Percentiles rank a stretch among this genome's conserved stretches.
Conservation (phyloP, 1,140 invertebrate genomes). For the Camponotus vicinus region DNA sequence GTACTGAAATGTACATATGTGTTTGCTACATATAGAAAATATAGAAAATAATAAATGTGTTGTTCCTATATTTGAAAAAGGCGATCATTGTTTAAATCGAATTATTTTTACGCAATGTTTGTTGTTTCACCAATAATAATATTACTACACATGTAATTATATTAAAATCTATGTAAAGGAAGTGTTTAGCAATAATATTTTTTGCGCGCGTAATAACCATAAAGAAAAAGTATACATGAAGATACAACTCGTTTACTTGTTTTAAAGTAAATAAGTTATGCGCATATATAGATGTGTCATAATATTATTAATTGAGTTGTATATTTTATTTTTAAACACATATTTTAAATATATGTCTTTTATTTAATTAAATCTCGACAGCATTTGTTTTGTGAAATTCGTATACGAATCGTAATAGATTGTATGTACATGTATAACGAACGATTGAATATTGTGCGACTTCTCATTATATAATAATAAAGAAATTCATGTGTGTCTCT, state of each 20-base stretch:
- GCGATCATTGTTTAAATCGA: constrained; percentile 8
- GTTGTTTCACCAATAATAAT: constrained; percentile 12
- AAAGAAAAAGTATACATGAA: neutral
- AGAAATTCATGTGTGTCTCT: neutral
- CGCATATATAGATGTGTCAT: neutral
- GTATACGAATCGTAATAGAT: neutral
- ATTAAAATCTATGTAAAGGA: constrained; percentile 18
- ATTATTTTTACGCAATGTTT: neutral
- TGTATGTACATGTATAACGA: neutral
- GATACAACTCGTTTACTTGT: constrained; percentile 1
- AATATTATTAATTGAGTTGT: constrained; percentile 29
- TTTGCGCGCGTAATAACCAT: neutral
- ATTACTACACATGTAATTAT: neutral
- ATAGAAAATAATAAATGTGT: constrained; percentile 1
- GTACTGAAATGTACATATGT: neutral
- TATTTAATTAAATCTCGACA: constrained; percentile 5
- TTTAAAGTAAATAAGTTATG: neutral
- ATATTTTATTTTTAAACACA: neutral
- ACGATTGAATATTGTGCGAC: constrained; percentile 31
- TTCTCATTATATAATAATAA: constrained; percentile 28
- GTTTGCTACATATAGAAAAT: neutral
- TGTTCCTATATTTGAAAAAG: constrained; percentile 33
- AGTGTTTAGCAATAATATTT: constrained; percentile 48
- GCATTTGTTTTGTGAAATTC: constrained; percentile 25
- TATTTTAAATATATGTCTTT: neutral